Percentiles rank a stretch among this genome's conserved stretches.
phyloP scores from a whole-genome alignment of 1,140 invertebrate genomes.

The Drepana arcuata region DNA sequence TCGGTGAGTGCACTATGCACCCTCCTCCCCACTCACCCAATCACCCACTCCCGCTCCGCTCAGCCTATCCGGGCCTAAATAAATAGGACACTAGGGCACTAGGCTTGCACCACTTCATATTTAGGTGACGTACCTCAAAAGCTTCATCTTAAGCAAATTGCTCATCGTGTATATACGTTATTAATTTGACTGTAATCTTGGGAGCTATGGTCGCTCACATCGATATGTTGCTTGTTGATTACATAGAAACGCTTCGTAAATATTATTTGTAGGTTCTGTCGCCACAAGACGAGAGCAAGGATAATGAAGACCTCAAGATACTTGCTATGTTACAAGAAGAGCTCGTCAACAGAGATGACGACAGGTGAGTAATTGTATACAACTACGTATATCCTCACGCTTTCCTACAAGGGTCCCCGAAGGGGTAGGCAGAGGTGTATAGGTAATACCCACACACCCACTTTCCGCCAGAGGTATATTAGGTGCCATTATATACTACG shows the following conservation, averaged over 20 bases:
- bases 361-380: conserved; percentile 80
- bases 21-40: conserved; percentile 15
- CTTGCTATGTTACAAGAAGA: conserved; percentile 80
- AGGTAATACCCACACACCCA: too few relatives aligned
- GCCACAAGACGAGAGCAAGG: conserved; percentile 58
- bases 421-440: too few relatives aligned
- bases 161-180: conserved; percentile 17
- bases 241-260: conserved; percentile 53
- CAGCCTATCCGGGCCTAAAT: conserved; percentile 18
- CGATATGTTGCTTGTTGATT: conserved; percentile 44
- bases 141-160: conserved; percentile 15
- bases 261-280: conserved; percentile 60
- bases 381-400: too few relatives aligned
- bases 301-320: conserved; percentile 55
- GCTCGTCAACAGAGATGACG: conserved; percentile 84
- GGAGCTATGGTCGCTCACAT: conserved; percentile 33
- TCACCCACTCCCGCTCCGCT: conserved; percentile 2
- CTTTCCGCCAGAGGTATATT: too few relatives aligned
- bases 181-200: conserved; percentile 11
- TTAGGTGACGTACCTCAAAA: conserved; percentile 14
- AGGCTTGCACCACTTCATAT: conserved; percentile 25
- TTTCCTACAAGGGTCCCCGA: too few relatives aligned
- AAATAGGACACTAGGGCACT: conserved; percentile 57
- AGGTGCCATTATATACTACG: too few relatives aligned
- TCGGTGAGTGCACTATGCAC: conserved; percentile 57